phyloP scores from a whole-genome alignment of 2,113 vertebrate genomes.

The Strigops habroptila region DNA sequence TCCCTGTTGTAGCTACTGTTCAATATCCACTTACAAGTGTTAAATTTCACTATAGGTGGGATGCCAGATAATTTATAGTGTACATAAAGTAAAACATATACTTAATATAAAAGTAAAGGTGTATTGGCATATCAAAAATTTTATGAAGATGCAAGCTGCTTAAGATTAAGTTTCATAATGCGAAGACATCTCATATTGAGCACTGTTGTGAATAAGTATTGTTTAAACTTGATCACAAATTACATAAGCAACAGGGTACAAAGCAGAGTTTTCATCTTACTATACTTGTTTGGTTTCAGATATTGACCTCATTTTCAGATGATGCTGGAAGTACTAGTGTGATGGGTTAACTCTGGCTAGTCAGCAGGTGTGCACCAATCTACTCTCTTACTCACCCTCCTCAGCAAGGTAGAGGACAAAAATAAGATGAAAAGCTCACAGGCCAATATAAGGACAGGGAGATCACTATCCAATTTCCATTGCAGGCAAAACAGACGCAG shows the following conservation, averaged over 20 bases:
- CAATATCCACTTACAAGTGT: neutral
- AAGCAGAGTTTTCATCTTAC: neutral
- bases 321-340: neutral
- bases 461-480: neutral
- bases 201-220: neutral
- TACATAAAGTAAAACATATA: neutral
- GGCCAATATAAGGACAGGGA: neutral
- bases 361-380: rapidly evolving
- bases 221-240: neutral
- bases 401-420: neutral
- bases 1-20: neutral
- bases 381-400: rapidly evolving
- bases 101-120: neutral
- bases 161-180: neutral
- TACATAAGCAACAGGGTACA: neutral
- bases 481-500: neutral
- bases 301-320: slow-evolving; percentile 7
- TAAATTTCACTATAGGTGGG: slow-evolving; percentile 8
- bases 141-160: neutral
- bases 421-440: neutral
- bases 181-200: neutral
- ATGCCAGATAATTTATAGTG: neutral
- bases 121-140: neutral
- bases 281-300: neutral
- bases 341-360: neutral